Conservation (phyloP, 2,888 invertebrate species). For the Acanthosoma haemorrhoidale region DNA sequence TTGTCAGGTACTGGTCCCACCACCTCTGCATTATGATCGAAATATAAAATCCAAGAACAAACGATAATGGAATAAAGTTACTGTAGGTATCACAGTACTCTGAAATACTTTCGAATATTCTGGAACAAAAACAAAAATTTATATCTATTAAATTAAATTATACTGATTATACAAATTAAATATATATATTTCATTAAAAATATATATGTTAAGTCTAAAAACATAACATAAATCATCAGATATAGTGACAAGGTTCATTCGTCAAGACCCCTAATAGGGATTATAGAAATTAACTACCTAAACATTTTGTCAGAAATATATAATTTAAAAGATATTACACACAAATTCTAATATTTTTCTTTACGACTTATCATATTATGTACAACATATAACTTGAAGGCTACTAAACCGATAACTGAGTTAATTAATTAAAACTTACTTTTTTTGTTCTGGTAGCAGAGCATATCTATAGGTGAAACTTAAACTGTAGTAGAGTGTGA, state of each 20-base stretch:
- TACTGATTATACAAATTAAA: no score
- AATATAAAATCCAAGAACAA: constrained; percentile 91
- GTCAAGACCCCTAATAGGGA: no score
- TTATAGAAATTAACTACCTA: no score
- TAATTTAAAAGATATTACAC: no score
- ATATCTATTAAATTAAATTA: background rate
- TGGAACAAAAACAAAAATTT: constrained; percentile 44
- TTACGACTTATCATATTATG: background rate
- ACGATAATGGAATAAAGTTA: constrained; percentile 83
- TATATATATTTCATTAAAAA: no score
- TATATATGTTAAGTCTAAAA: no score
- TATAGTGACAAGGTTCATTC: no score
- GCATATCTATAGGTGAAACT: constrained; percentile 70
- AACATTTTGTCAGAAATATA: no score
- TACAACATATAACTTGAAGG: background rate
- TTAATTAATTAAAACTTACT: constrained; percentile 50
- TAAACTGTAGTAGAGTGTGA: constrained; percentile 69
- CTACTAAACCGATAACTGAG: no score
- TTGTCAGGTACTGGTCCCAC: constrained; percentile 79
- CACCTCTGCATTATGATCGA: constrained; percentile 87
- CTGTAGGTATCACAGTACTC: constrained; percentile 81
- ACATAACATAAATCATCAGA: no score
- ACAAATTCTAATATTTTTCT: no score
- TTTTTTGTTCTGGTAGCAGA: constrained; percentile 62
- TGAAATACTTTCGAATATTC: constrained; percentile 74